A percentile compares a stretch with the other conserved stretches of the same genome.
phyloP scores from a whole-genome alignment of 2,113 vertebrate genomes.

The Aegypius monachus region DNA sequence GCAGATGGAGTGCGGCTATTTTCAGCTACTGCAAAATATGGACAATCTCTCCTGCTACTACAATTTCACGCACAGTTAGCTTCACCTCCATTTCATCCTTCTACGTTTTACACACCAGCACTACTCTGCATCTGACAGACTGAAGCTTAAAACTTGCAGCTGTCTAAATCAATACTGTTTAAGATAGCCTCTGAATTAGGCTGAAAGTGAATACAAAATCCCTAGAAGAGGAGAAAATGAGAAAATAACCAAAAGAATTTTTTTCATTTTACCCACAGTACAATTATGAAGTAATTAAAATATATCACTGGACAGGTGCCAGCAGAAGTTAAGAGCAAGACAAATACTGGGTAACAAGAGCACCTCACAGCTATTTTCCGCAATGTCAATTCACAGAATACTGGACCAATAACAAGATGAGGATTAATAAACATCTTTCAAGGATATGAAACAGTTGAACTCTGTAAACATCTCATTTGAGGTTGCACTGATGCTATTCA shows the following conservation, averaged over 20 bases:
- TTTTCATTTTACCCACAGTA: background rate
- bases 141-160: conserved; percentile 53
- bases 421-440: background rate
- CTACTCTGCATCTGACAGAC: conserved; percentile 49
- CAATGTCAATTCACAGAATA: background rate
- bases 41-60: conserved; percentile 69
- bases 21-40: conserved; percentile 73
- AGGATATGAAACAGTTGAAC: background rate
- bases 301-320: background rate
- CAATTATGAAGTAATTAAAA: conserved; percentile 26
- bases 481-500: background rate
- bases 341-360: background rate
- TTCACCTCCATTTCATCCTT: conserved; percentile 75
- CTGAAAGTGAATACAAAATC: conserved; percentile 15
- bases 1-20: conserved; percentile 70
- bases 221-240: background rate
- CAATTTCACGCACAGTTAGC: conserved; percentile 79
- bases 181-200: conserved; percentile 45
- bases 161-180: conserved; percentile 60
- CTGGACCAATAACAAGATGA: background rate
- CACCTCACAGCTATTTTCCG: background rate
- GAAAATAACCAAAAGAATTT: background rate
- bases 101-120: conserved; percentile 65
- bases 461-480: background rate
- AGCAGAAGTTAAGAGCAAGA: conserved; percentile 1